phyloP scores from a whole-genome alignment of 2,797 vertebrate species.

The Steatocranus sp. region DNA sequence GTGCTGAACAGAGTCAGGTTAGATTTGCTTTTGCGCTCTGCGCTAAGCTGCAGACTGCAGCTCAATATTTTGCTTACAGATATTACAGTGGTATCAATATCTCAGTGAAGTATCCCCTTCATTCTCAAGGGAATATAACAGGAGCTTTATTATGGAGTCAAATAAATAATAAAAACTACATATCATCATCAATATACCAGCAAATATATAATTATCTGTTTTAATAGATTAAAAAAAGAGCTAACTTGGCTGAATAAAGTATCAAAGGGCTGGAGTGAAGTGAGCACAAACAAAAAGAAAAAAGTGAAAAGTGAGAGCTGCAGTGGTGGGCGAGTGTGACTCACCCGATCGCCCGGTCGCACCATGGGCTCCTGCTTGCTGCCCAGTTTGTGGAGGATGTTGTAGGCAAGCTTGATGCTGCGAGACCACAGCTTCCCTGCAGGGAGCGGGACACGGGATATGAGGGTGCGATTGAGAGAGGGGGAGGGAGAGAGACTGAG shows the following conservation, averaged over 20 bases:
- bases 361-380: conserved; percentile 99
- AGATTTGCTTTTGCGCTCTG: neutral
- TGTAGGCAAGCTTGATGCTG: conserved; percentile 99
- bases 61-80: neutral
- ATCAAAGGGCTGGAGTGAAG: neutral
- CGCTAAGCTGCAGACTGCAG: neutral
- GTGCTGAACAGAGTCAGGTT: neutral
- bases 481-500: neutral
- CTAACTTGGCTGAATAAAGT: neutral
- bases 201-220: neutral
- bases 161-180: neutral
- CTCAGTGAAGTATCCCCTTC: neutral
- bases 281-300: neutral
- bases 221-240: too few species aligned
- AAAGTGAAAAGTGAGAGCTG: neutral
- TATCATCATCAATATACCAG: too few species aligned
- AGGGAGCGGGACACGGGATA: conserved; percentile 33
- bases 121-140: neutral
- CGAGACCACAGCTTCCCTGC: conserved; percentile 98
- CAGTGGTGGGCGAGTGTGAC: conserved; percentile 40
- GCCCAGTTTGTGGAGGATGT: conserved; percentile 98
- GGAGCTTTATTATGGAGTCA: neutral
- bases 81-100: neutral
- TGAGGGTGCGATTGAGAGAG: neutral
- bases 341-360: conserved; percentile 94